phyloP scores from a whole-genome alignment of 2,888 invertebrate genomes.

The Drosophila pegasa region DNA sequence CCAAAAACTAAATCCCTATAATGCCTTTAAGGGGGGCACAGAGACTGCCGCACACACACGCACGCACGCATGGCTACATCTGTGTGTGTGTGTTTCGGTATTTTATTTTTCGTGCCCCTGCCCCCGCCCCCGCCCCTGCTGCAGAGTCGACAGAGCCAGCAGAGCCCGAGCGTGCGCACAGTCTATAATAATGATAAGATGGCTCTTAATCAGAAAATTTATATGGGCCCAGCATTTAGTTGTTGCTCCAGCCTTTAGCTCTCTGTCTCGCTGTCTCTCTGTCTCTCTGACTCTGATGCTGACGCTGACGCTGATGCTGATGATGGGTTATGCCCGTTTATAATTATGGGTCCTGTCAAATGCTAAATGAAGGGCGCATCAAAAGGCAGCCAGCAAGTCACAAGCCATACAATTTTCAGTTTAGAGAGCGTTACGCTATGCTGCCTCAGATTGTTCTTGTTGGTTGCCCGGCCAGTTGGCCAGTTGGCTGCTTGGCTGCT shows the following conservation, averaged over 20 bases:
- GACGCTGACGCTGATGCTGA: conserved; percentile 56
- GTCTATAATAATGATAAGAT: conserved; percentile 84
- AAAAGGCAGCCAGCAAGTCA: conserved; percentile 61
- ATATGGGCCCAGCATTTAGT: conserved; percentile 81
- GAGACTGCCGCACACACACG: conserved; percentile 25
- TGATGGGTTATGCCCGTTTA: conserved; percentile 84
- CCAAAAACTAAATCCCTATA: conserved; percentile 81
- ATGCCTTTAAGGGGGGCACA: conserved; percentile 66
- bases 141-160: conserved; percentile 23
- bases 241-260: conserved; percentile 50
- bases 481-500: conserved; percentile 2
- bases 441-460: conserved; percentile 26
- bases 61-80: conserved; percentile 63
- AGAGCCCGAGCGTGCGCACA: conserved; percentile 73
- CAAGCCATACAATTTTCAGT: conserved; percentile 67
- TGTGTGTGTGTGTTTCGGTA: conserved; percentile 52
- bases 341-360: conserved; percentile 85
- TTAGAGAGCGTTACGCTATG: conserved; percentile 48
- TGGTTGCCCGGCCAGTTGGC: conserved; percentile 6
- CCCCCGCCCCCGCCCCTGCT: conserved; percentile 29
- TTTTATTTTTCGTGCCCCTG: conserved; percentile 47
- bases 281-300: background rate
- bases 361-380: conserved; percentile 80
- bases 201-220: conserved; percentile 85
- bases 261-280: background rate